Conservation (phyloP, 64 coral and sea anemone species). For the Platygyra sinensis region DNA sequence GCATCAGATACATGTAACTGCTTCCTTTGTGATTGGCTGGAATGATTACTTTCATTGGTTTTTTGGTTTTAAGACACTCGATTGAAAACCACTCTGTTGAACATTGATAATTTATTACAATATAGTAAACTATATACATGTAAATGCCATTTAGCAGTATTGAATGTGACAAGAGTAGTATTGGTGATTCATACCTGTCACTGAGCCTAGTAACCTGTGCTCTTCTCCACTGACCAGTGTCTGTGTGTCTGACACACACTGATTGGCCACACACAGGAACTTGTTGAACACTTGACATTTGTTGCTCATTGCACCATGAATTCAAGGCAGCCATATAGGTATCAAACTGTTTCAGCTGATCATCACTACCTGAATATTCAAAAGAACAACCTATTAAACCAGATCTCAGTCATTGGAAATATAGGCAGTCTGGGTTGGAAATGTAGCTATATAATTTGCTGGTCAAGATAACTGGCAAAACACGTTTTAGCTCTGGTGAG, state of each 20-base stretch:
- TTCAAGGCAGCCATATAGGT: conserved; percentile 58
- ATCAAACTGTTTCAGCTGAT: conserved; percentile 59
- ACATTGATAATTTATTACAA: neutral
- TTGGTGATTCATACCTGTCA: conserved; percentile 16
- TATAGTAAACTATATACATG: neutral
- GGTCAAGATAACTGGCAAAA: too few relatives aligned
- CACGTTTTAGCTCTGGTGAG: too few relatives aligned
- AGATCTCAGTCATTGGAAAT: neutral
- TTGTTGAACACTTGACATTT: neutral
- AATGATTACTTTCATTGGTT: too few relatives aligned
- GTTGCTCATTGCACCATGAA: conserved; percentile 61
- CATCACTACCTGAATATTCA: conserved; percentile 28
- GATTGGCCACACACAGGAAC: conserved; percentile 43
- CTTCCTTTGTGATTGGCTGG: too few relatives aligned
- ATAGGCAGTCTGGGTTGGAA: too few relatives aligned
- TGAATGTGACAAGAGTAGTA: neutral
- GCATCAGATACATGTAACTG: too few relatives aligned
- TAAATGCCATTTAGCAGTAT: neutral
- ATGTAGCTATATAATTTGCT: too few relatives aligned
- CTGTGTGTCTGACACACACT: conserved; percentile 50
- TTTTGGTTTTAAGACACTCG: too few relatives aligned
- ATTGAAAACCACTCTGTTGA: too few relatives aligned
- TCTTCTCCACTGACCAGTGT: conserved; percentile 50
- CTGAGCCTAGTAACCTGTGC: conserved; percentile 55
- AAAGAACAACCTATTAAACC: neutral